These are phyloP conservation scores for Rhea americana DNA, from an alignment of 2,113 vertebrate species.

Conservation along the genomic window DNA sequence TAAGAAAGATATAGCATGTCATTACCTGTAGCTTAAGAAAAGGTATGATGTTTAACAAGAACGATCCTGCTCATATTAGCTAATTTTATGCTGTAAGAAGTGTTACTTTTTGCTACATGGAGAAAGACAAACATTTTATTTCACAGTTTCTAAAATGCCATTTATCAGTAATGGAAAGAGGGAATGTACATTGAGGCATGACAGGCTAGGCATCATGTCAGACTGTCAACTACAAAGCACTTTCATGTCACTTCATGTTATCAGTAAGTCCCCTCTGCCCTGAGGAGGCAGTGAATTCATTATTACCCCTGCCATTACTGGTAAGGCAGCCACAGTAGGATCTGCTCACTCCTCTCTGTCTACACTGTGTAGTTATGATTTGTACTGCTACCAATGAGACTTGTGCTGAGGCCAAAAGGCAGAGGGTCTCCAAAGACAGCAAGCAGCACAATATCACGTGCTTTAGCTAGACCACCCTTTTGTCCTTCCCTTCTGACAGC, in stretches of 20 bases:
- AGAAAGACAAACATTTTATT: too few species aligned
- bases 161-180: neutral
- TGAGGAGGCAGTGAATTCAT: neutral
- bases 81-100: neutral
- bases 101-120: neutral
- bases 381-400: neutral
- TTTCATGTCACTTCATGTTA: too few species aligned
- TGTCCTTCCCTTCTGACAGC: too few species aligned
- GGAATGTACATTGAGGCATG: too few species aligned
- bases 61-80: neutral
- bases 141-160: neutral
- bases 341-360: neutral
- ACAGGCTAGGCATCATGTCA: too few species aligned
- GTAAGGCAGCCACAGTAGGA: neutral
- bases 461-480: neutral
- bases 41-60: neutral
- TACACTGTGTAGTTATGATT: too few species aligned
- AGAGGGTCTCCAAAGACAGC: neutral
- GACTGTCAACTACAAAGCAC: too few species aligned
- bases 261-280: rapidly evolving
- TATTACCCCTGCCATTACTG: neutral
- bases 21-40: neutral
- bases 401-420: neutral
- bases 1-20: too few species aligned
- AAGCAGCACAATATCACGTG: rapidly evolving